A percentile compares a stretch with the other conserved stretches of the same genome.
Evolutionary conservation across 1,140 invertebrate genomes (phyloP).

Genomic region (Drosophila pruinosa): DNA sequence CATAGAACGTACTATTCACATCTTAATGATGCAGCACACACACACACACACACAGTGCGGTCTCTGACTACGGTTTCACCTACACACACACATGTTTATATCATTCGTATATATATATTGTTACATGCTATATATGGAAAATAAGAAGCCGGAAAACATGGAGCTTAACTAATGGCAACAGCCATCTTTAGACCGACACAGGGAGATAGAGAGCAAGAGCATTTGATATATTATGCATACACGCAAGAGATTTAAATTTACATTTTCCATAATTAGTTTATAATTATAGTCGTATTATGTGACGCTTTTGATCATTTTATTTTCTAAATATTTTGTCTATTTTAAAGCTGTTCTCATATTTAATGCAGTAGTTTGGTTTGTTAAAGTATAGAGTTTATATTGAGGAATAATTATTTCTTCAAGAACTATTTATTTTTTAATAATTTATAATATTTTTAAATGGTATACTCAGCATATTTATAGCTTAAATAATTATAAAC

Average conservation of each 20-base stretch:
- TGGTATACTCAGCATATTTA: too few relatives aligned
- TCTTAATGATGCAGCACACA: constrained; percentile 26
- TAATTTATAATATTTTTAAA: too few relatives aligned
- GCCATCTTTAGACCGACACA: neutral
- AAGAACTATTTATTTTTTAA: too few relatives aligned
- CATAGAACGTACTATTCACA: constrained; percentile 5
- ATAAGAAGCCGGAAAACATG: neutral
- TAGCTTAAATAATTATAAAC: too few relatives aligned
- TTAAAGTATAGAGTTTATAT: too few relatives aligned
- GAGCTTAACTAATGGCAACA: constrained; percentile 15
- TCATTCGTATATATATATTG: neutral
- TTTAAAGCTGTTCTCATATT: too few relatives aligned
- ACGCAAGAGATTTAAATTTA: constrained; percentile 4
- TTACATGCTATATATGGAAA: neutral
- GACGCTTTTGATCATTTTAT: neutral
- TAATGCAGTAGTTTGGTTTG: too few relatives aligned
- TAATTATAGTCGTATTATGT: neutral
- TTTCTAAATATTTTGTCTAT: too few relatives aligned
- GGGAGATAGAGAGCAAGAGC: neutral
- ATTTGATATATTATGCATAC: neutral
- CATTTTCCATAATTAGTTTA: constrained; percentile 12
- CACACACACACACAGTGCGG: constrained; percentile 12
- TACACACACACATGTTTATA: neutral
- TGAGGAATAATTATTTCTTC: too few relatives aligned
- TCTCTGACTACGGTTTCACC: neutral